Percentiles rank a stretch among this genome's conserved stretches.
Conservation (phyloP, 2,888 invertebrate species). For the Pyrgus malvae region DNA sequence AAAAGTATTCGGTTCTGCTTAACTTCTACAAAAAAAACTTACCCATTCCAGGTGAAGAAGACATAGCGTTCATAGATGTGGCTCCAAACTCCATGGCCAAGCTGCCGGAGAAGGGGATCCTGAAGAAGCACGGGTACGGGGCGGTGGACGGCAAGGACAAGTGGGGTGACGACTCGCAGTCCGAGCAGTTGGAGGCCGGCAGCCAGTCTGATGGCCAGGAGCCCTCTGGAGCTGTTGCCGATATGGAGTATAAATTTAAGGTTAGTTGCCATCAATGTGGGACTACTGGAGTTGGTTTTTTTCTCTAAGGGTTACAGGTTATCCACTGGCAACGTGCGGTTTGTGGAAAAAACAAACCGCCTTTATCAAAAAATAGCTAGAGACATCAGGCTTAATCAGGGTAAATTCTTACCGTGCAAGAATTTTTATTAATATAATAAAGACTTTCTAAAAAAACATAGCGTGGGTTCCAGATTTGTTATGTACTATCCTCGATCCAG, state of each 20-base stretch:
- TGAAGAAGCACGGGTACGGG: constrained; percentile 93
- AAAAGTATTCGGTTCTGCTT: no score
- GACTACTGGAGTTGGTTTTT: no score
- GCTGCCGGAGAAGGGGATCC: constrained; percentile 94
- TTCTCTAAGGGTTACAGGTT: no score
- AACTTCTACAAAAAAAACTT: neutral
- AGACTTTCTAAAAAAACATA: no score
- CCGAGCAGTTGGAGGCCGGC: constrained; percentile 85
- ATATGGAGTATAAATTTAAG: constrained; percentile 93
- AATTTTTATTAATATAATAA: no score
- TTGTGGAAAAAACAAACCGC: no score
- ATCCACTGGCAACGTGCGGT: no score
- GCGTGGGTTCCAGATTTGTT: no score
- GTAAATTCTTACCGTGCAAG: no score
- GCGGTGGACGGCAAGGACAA: constrained; percentile 88
- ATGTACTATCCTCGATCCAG: no score
- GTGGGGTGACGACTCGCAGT: constrained; percentile 88
- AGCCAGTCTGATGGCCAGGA: constrained; percentile 87
- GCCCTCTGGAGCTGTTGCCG: constrained; percentile 85
- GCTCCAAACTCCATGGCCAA: constrained; percentile 88
- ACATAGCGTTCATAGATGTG: constrained; percentile 92
- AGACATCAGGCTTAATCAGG: no score
- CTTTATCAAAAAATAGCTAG: no score
- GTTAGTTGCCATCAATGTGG: constrained; percentile 50
- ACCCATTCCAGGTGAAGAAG: constrained; percentile 85